Base-by-base conservation (phyloP, 2,797 vertebrate genomes). In the Phataginus tricuspis region DNA sequence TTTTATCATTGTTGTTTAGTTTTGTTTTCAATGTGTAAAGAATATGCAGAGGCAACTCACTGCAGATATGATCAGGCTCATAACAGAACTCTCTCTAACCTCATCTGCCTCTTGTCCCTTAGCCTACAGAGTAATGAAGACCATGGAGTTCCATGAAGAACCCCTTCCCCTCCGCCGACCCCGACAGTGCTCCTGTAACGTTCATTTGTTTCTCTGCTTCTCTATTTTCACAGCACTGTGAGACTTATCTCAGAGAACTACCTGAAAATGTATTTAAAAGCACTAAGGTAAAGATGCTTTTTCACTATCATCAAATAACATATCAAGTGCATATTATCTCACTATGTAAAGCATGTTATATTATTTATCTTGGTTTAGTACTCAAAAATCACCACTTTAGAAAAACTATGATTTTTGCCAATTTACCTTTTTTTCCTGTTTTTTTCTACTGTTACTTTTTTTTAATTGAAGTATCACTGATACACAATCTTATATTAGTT, bases 301-400 rank as follows among this genome's bases (percentile, higher is more conserved):
- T 45, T 63, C 19, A 23, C 16, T 16, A 45, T 39, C n/a, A 84
- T 31, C 21, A 80, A 61, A 39, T 53, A 83, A 82, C 5, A 39
- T n/a, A 45, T 1, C 37, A 63, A 90, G 23, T 51, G 0, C 2
- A n/a, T 55, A 53, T 74, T 93, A 69, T 68, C 42, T 66, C 16
- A n/a, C 34, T 85, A 21, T 23, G 29, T 27, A 83, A 88, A 96
- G 18, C n/a, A n/a, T 34, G 77, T 94, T 42, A 61, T 13, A 21
- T 39, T 71, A 78, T 84, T 87, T 78, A 9, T 51, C 9, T 92
- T 72, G 21, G 39, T 42, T 88, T 95, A 55, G 61, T 77, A 66
- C 8, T 86, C n/a, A 79, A 80, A 45, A 98, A 72, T 90, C 18
- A 79, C 1, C 39, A 66, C 64, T 84, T 94, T 63, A 84, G 29